Base-by-base conservation (phyloP, 2,797 vertebrate species). In the Crenichthys baileyi region DNA sequence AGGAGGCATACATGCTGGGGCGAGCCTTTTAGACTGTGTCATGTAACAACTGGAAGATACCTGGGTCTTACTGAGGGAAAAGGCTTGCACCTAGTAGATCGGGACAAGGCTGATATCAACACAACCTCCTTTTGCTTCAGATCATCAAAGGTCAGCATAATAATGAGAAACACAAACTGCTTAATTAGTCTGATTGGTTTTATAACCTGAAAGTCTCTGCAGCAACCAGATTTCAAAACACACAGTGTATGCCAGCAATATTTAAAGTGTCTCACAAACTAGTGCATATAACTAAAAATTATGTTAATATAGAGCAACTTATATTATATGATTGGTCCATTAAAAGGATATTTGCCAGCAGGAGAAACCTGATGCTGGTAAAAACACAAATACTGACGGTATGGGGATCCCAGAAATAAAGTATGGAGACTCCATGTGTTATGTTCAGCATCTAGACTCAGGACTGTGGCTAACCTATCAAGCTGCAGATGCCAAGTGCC, bases 361-460 rank as follows among this genome's bases (percentile, higher is more conserved):
- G 96, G 97, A 98, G 90, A 98, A 96, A 72, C 73, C 95, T 83
- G 96, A 97, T 55, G 72, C 91, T 24, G 93, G 94, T 7, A 82
- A 92, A 73, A 97, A 95, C 88, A 96, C 95, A 88, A 95, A 96
- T 75, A 90, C 93, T 0, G 97, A 97, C 81, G 97, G 97, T 65
- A 99, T 99, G 98, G 97, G 98, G 50, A 93, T 93, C 50, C 96
- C 98, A 29, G 97, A 98, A 92, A 97, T 99, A 88, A 99, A 98
- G 83, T 99, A 99, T 0, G 98, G 98, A 31, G 98, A 99, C 90
- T 99, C 98, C 0, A 92, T 98, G 24, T 99, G 98, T 89, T 98
- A 95, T 31, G 93, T 99, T 79, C 98, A 99, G 70, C 98, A 99
- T 36, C 93, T 96, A n/a, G 95, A 95, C 75, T 97, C 97, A 2